Percentiles rank a stretch among this genome's conserved stretches.
These are phyloP conservation scores for Mythimna pallens DNA, from an alignment of 2,888 invertebrate genomes.

Conservation along the genomic window DNA sequence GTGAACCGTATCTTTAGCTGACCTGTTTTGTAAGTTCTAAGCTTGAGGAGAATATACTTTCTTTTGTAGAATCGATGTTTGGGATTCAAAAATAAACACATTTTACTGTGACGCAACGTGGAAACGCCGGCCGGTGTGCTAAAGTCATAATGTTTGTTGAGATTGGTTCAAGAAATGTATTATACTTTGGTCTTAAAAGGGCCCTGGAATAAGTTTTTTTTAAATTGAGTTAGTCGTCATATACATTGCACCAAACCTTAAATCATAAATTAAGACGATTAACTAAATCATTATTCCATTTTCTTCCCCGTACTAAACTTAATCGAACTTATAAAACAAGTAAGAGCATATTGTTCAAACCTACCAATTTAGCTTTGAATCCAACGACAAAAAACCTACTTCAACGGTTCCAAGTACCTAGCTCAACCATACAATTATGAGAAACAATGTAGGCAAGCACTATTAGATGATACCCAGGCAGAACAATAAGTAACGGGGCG, in stretches of 20 bases:
- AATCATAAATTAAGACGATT: slow-evolving; percentile 8
- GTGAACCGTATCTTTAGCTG: slow-evolving; percentile 60
- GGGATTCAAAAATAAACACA: background rate
- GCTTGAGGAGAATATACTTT: slow-evolving; percentile 17
- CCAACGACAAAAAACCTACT: slow-evolving; percentile 17
- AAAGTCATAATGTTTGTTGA: background rate
- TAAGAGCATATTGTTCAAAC: slow-evolving; percentile 13
- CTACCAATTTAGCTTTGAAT: slow-evolving; percentile 16
- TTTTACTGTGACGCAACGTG: slow-evolving; percentile 1
- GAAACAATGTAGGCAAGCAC: slow-evolving; percentile 60
- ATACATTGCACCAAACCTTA: background rate
- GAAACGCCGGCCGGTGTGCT: background rate
- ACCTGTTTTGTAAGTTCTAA: slow-evolving; percentile 50
- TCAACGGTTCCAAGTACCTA: slow-evolving; percentile 39
- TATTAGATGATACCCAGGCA: slow-evolving; percentile 61
- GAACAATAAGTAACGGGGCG: slow-evolving; percentile 77
- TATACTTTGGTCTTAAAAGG: slow-evolving; percentile 1
- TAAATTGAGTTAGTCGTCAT: background rate
- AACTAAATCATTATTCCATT: background rate
- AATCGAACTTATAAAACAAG: slow-evolving; percentile 5
- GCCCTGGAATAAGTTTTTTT: background rate
- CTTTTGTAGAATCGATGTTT: background rate
- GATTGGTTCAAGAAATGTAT: background rate
- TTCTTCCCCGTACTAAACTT: slow-evolving; percentile 6
- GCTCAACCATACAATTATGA: slow-evolving; percentile 46